Conservation (phyloP, 2,888 invertebrate species). For the Eupithecia dodoneata region DNA sequence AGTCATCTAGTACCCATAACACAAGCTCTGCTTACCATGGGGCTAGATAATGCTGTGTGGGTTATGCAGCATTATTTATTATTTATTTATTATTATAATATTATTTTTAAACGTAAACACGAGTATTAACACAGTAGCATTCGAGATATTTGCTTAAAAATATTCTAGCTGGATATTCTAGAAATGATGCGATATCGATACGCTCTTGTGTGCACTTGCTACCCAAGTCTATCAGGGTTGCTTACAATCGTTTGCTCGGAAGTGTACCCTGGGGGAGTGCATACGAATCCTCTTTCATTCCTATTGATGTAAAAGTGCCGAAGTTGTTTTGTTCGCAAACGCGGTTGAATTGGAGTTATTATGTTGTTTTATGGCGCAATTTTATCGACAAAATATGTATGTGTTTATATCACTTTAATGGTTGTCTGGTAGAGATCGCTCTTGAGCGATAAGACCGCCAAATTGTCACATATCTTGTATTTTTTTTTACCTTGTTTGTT, state of each 20-base stretch:
- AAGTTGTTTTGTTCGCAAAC: constrained; percentile 22
- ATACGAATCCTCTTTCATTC: constrained; percentile 36
- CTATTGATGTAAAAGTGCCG: constrained; percentile 34
- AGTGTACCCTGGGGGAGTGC: constrained; percentile 29
- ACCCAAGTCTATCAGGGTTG: background rate
- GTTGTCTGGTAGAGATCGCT: no score
- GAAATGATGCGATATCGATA: background rate
- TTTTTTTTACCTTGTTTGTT: no score
- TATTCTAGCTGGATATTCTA: background rate
- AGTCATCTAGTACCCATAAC: no score
- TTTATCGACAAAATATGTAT: constrained; percentile 11
- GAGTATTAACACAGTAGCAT: no score
- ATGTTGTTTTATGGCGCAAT: constrained; percentile 9
- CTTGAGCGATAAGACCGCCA: no score
- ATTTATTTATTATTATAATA: no score
- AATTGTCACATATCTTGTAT: no score
- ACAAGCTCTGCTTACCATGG: no score
- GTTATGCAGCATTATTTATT: no score
- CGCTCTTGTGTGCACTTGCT: background rate
- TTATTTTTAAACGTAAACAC: no score
- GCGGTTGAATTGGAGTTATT: constrained; percentile 16
- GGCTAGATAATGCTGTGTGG: no score
- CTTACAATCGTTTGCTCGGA: constrained; percentile 11
- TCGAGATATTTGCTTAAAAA: background rate
- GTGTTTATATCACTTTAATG: no score